Percentiles rank a stretch among this genome's conserved stretches.
Evolutionary conservation across 2,113 vertebrate species (phyloP).

Genomic region (Burhinus bistriatus): DNA sequence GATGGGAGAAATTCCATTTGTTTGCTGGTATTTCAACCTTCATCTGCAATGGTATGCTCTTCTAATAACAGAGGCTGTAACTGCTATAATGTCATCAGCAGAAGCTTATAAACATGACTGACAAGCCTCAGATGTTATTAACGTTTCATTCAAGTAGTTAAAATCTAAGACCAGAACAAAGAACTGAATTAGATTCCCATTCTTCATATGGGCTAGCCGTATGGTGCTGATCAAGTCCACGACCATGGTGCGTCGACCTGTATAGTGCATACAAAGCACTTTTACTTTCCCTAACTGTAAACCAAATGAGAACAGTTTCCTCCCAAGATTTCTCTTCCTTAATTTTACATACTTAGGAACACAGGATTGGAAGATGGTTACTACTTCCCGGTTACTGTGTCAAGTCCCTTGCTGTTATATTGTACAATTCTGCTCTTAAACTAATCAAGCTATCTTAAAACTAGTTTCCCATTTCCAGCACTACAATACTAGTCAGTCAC

Average conservation of each 20-base stretch:
- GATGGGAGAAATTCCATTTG: neutral
- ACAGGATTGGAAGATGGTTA: neutral
- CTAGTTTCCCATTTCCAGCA: neutral
- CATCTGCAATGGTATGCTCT: neutral
- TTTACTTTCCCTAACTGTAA: neutral
- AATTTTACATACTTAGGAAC: neutral
- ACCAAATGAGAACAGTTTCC: neutral
- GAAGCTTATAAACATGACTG: constrained; percentile 36
- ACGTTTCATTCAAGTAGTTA: neutral
- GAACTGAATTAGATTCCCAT: neutral
- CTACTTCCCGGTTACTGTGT: neutral
- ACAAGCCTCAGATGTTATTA: constrained; percentile 8
- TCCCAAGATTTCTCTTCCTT: neutral
- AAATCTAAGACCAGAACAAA: neutral
- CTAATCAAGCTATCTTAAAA: neutral
- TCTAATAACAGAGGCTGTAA: neutral
- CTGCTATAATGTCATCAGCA: neutral
- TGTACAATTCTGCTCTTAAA: neutral
- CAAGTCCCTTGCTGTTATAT: neutral
- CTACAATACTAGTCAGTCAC: neutral
- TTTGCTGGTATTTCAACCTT: constrained; percentile 11
- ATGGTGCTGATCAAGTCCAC: neutral
- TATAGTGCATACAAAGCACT: neutral
- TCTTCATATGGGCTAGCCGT: neutral
- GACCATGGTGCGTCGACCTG: rapidly evolving